A percentile compares a stretch with the other conserved stretches of the same genome.
phyloP scores from a whole-genome alignment of 2,888 invertebrate species.

The Corythucha ciliata region DNA sequence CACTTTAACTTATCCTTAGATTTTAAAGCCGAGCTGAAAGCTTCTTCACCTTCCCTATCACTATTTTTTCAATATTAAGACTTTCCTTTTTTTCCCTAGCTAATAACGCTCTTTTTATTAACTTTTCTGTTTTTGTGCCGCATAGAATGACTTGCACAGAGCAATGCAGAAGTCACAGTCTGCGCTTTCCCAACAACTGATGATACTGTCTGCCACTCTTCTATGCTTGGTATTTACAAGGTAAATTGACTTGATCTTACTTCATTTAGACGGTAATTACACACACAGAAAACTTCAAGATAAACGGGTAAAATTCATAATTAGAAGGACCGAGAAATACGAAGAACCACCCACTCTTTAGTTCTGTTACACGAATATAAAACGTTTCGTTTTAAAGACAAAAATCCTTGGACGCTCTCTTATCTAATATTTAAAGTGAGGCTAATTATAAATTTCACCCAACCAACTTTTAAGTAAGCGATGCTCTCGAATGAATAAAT shows the following conservation, averaged over 20 bases:
- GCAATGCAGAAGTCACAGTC: conserved; percentile 98
- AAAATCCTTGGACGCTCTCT: no score
- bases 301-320: no score
- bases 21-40: background rate
- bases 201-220: conserved; percentile 87
- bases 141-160: conserved; percentile 96
- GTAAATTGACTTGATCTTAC: conserved; percentile 51
- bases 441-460: no score
- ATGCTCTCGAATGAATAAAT: no score
- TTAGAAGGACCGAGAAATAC: no score
- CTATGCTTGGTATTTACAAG: conserved; percentile 93
- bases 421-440: no score
- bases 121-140: background rate
- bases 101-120: background rate
- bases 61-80: background rate
- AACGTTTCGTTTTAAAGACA: no score
- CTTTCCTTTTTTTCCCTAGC: background rate
- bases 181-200: conserved; percentile 87
- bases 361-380: no score
- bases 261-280: no score
- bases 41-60: background rate
- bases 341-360: no score
- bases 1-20: background rate
- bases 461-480: no score
- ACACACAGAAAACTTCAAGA: no score